phyloP scores from a whole-genome alignment of 2,888 invertebrate species.

The Microctonus brassicae region DNA sequence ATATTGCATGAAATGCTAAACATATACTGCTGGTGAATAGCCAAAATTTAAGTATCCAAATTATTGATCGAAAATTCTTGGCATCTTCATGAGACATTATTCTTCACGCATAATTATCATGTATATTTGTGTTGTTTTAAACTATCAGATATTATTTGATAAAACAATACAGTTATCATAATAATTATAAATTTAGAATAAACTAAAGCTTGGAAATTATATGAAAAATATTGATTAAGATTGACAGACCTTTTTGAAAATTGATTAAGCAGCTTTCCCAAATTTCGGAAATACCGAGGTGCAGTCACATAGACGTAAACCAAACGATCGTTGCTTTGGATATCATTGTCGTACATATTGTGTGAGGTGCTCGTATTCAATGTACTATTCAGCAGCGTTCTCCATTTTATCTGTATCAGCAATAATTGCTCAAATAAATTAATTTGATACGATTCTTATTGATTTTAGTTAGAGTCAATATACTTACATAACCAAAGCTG shows the following conservation, averaged over 20 bases:
- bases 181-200: no score
- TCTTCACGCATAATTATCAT: not conserved
- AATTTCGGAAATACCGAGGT: constrained; percentile 64
- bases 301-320: constrained; percentile 65
- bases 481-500: constrained; percentile 69
- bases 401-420: constrained; percentile 65
- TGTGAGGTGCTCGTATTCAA: constrained; percentile 56
- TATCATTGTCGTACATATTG: constrained; percentile 51
- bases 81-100: not conserved
- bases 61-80: not conserved
- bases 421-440: constrained; percentile 45
- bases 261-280: constrained; percentile 64
- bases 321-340: constrained; percentile 55
- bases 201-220: not conserved
- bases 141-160: no score
- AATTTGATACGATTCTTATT: not conserved
- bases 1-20: constrained; percentile 30
- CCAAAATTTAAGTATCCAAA: constrained; percentile 38
- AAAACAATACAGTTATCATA: no score
- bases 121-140: constrained; percentile 1
- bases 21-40: constrained; percentile 38
- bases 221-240: constrained; percentile 1
- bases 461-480: constrained; percentile 29
- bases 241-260: constrained; percentile 64
- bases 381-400: constrained; percentile 62